Conservation (phyloP, 2,888 invertebrate genomes). For the Cenopis cana region DNA sequence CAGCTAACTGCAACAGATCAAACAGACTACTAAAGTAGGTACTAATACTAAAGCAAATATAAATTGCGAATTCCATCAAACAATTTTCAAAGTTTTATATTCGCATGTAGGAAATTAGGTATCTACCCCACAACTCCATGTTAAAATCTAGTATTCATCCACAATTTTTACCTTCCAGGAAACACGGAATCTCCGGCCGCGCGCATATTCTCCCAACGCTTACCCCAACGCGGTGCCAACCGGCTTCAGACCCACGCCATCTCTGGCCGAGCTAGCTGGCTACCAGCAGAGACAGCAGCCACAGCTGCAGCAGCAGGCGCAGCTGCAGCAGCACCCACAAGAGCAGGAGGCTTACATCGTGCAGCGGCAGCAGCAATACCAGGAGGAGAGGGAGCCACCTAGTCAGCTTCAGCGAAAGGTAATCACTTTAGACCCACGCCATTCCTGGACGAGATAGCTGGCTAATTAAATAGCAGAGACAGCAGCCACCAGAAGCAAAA, state of each 20-base stretch:
- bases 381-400: not conserved
- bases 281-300: slow-evolving; percentile 69
- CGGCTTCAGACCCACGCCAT: slow-evolving; percentile 77
- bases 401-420: not conserved
- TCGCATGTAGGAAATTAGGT: too few species aligned
- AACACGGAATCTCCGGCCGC: slow-evolving; percentile 77
- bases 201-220: slow-evolving; percentile 74
- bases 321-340: slow-evolving; percentile 73
- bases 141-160: not conserved
- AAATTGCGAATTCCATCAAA: not conserved
- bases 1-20: too few species aligned
- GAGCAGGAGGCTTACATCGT: slow-evolving; percentile 58
- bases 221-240: slow-evolving; percentile 73
- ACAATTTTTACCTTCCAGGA: slow-evolving; percentile 61
- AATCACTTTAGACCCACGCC: slow-evolving; percentile 73
- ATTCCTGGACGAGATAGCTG: slow-evolving; percentile 77
- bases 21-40: too few species aligned
- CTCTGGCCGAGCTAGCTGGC: slow-evolving; percentile 78
- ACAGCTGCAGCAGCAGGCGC: slow-evolving; percentile 63
- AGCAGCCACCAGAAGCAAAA: not conserved
- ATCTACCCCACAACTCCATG: not conserved
- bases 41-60: too few species aligned
- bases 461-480: slow-evolving; percentile 71
- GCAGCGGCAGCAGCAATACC: slow-evolving; percentile 86
- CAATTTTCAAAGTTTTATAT: not conserved